These are phyloP conservation scores for Conomelus anceps DNA, from an alignment of 2,888 invertebrate species.

Conservation along the genomic window DNA sequence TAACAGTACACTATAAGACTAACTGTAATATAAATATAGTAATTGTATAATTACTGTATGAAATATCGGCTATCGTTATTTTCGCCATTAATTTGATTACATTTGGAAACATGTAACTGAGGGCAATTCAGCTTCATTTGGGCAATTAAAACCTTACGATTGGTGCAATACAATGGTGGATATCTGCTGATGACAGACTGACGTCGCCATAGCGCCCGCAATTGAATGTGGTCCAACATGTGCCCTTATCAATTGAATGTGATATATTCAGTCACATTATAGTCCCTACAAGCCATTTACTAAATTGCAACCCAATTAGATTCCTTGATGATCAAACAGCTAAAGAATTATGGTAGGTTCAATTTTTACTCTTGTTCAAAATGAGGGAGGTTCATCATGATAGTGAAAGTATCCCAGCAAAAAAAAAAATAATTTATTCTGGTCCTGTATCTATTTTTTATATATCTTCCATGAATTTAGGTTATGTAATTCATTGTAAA, in stretches of 20 bases:
- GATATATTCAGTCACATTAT: neutral
- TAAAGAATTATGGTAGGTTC: neutral
- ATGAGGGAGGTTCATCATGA: too few species aligned
- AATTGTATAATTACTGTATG: too few species aligned
- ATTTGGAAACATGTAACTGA: neutral
- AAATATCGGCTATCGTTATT: neutral
- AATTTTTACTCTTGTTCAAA: neutral
- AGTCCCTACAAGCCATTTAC: neutral
- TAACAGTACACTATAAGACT: too few species aligned
- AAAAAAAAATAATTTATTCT: too few species aligned
- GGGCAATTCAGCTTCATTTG: neutral
- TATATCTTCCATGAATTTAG: too few species aligned
- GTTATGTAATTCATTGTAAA: too few species aligned
- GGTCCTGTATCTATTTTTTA: too few species aligned
- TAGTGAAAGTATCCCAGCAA: too few species aligned
- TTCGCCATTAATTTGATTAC: neutral
- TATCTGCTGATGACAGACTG: neutral
- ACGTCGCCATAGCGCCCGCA: neutral
- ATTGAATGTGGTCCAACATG: neutral
- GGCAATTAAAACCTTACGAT: neutral
- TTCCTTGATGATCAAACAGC: neutral
- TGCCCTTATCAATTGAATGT: neutral
- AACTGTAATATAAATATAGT: too few species aligned
- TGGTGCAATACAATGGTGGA: neutral
- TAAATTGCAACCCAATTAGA: neutral